These are phyloP conservation scores for Oxycera nigricornis DNA, from an alignment of 2,888 invertebrate species.

Conservation along the genomic window DNA sequence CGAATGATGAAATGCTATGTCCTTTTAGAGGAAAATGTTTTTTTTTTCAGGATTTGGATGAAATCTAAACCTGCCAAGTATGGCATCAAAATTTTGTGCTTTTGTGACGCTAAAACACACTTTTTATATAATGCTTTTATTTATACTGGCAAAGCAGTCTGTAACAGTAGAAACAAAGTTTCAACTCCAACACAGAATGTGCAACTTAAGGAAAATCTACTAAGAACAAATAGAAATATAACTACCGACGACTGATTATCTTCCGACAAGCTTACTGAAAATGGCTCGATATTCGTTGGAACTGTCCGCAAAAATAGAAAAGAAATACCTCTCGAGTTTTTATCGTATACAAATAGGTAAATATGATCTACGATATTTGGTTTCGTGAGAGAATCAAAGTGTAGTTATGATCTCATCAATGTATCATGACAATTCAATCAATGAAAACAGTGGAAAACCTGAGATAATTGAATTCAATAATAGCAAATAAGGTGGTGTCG, in stretches of 20 bases:
- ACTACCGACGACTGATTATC: neutral
- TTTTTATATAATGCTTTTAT: constrained; percentile 22
- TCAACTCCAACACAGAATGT: neutral
- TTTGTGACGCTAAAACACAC: constrained; percentile 6
- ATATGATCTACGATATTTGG: neutral
- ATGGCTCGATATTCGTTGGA: neutral
- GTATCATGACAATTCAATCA: neutral
- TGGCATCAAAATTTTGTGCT: neutral
- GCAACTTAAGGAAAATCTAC: neutral
- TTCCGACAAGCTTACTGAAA: neutral
- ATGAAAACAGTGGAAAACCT: neutral
- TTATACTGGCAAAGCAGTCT: constrained; percentile 13
- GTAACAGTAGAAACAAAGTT: neutral
- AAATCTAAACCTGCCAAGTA: neutral
- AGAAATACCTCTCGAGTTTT: neutral
- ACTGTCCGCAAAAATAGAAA: neutral
- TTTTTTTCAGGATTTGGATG: neutral
- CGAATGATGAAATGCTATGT: neutral
- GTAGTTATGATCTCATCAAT: neutral
- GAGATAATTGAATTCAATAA: neutral
- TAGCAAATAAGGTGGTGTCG: neutral
- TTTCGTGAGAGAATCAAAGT: neutral
- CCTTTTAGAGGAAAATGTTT: neutral
- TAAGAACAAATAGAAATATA: neutral
- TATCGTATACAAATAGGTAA: neutral